Conservation (phyloP, 2,888 invertebrate genomes). For the Ctenicera cuprea region DNA sequence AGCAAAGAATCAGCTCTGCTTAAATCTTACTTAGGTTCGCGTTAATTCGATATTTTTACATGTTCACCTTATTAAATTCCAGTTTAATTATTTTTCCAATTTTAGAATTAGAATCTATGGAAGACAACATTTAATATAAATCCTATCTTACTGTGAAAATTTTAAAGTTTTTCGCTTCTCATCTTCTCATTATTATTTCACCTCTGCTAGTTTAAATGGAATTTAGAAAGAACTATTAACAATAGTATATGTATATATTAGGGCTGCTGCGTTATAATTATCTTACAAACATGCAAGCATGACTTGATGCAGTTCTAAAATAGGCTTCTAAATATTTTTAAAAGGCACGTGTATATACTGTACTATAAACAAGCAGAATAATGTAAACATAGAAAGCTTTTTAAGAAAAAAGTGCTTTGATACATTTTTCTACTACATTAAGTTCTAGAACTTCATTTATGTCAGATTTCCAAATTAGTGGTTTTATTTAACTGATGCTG, state of each 20-base stretch:
- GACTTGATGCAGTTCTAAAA: slow-evolving; percentile 42
- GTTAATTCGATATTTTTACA: slow-evolving; percentile 24
- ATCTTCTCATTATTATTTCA: neutral
- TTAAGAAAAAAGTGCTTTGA: slow-evolving; percentile 31
- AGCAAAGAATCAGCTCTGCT: neutral
- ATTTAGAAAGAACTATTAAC: neutral
- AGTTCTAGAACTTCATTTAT: neutral
- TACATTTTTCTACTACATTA: slow-evolving; percentile 30
- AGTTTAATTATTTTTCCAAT: slow-evolving; percentile 16
- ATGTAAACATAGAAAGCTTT: slow-evolving; percentile 39
- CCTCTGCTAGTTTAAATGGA: neutral
- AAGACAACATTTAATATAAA: slow-evolving; percentile 17
- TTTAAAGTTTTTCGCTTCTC: slow-evolving; percentile 1
- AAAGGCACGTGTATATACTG: slow-evolving; percentile 45
- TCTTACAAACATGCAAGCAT: slow-evolving; percentile 31
- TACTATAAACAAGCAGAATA: slow-evolving; percentile 37
- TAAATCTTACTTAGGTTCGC: neutral
- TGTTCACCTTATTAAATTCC: slow-evolving; percentile 18
- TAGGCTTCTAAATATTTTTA: slow-evolving; percentile 43
- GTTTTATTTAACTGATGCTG: no score
- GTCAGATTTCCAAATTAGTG: no score
- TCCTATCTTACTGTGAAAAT: slow-evolving; percentile 7
- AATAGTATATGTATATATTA: slow-evolving; percentile 9
- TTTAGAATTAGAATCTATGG: slow-evolving; percentile 4
- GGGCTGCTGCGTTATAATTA: slow-evolving; percentile 18